Conservation (phyloP, 2,113 vertebrate species). For the Mastomys natalensis region DNA sequence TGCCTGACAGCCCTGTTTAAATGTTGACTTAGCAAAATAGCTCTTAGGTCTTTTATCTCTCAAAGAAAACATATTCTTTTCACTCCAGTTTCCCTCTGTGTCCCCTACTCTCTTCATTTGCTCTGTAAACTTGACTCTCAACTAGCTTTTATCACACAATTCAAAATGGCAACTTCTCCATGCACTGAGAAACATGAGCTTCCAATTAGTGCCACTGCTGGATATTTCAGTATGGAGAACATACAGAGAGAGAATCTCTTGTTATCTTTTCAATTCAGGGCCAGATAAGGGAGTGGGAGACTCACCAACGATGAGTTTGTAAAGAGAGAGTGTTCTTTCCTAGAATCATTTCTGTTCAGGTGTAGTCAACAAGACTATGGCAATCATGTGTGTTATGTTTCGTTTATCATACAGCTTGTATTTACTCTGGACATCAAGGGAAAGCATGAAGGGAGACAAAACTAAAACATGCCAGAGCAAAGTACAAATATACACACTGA, state of each 20-base stretch:
- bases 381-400: neutral
- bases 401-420: neutral
- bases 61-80: neutral
- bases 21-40: slow-evolving; percentile 1
- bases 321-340: neutral
- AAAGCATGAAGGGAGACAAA: neutral
- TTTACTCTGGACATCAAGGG: neutral
- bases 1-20: neutral
- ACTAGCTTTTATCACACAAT: neutral
- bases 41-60: neutral
- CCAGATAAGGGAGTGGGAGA: neutral
- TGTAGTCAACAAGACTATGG: neutral
- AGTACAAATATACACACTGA: neutral
- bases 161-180: neutral
- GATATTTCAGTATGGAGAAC: neutral
- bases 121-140: neutral
- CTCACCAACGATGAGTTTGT: neutral
- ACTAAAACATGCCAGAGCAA: neutral
- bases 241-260: neutral
- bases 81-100: neutral
- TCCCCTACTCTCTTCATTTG: neutral
- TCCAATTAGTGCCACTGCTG: neutral
- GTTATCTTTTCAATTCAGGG: neutral
- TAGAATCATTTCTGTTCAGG: neutral
- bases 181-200: neutral